Percentiles rank a stretch among this genome's conserved stretches.
These are phyloP conservation scores for Electrophaes corylata DNA, from an alignment of 2,888 invertebrate genomes.

Conservation along the genomic window DNA sequence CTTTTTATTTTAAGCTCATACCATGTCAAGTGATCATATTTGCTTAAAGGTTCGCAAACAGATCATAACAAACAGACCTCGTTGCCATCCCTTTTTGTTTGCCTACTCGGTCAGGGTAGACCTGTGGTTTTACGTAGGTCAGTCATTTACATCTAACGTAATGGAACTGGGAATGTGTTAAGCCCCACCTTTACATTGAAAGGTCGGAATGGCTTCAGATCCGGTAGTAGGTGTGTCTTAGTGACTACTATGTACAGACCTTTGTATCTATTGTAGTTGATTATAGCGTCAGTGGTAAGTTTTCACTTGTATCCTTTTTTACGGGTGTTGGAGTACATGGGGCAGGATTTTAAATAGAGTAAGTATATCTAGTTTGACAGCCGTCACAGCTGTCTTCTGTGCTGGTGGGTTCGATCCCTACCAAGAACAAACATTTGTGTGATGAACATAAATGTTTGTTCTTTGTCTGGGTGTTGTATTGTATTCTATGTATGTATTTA, in stretches of 20 bases:
- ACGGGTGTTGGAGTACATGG: too few relatives aligned
- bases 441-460: too few relatives aligned
- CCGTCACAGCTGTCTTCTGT: too few relatives aligned
- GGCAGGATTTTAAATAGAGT: too few relatives aligned
- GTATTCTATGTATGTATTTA: too few relatives aligned
- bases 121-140: constrained; percentile 76
- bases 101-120: constrained; percentile 75
- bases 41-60: constrained; percentile 66
- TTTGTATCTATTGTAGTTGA: too few relatives aligned
- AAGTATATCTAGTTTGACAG: too few relatives aligned
- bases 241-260: background rate
- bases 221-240: constrained; percentile 18
- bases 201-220: constrained; percentile 26
- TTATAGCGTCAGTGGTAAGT: too few relatives aligned
- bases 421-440: too few relatives aligned
- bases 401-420: too few relatives aligned
- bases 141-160: constrained; percentile 44
- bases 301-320: too few relatives aligned
- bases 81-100: constrained; percentile 64
- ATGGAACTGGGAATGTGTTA: constrained; percentile 24
- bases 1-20: constrained; percentile 25
- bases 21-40: constrained; percentile 45
- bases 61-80: constrained; percentile 63
- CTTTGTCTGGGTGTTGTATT: too few relatives aligned
- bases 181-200: constrained; percentile 12